These are phyloP conservation scores for Heliconius ethilla DNA, from an alignment of 2,888 invertebrate genomes.

Conservation along the genomic window DNA sequence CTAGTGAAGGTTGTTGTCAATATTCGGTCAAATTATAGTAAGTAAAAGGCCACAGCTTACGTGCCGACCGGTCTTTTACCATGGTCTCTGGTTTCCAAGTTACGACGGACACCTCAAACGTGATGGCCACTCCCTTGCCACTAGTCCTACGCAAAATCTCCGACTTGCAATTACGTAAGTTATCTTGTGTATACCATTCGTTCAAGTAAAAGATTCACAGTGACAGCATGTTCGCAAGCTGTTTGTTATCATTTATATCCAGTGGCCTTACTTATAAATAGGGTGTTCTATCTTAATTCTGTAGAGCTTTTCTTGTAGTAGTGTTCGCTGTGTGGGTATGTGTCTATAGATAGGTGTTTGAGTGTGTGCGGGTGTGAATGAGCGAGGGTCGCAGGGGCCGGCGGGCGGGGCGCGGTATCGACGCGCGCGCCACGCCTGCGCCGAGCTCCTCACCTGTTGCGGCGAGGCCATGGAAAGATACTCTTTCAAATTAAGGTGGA, in stretches of 20 bases:
- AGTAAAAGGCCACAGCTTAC: constrained; percentile 41
- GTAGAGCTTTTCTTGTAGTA: constrained; percentile 31
- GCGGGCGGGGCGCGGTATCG: constrained; percentile 69
- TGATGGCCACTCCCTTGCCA: constrained; percentile 47
- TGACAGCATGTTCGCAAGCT: constrained; percentile 3
- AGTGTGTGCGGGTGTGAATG: constrained; percentile 75
- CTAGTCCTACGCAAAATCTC: constrained; percentile 26
- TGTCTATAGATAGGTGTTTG: constrained; percentile 47
- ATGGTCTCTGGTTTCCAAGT: constrained; percentile 45
- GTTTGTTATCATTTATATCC: constrained; percentile 27
- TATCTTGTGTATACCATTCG: not conserved
- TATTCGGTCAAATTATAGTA: constrained; percentile 40
- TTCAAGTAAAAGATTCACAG: not conserved
- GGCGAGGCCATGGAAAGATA: constrained; percentile 78
- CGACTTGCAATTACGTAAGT: constrained; percentile 7
- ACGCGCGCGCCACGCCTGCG: constrained; percentile 77
- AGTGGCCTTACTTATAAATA: constrained; percentile 43
- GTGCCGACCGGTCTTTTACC: constrained; percentile 43
- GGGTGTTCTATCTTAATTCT: constrained; percentile 16
- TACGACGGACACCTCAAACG: constrained; percentile 49
- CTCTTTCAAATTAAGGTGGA: constrained; percentile 77
- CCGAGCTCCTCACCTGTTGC: constrained; percentile 76
- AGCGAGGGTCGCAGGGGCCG: constrained; percentile 58
- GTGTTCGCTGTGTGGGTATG: constrained; percentile 36
- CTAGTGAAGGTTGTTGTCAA: constrained; percentile 46